Percentiles rank a stretch among this genome's conserved stretches.
Evolutionary conservation across 1,140 invertebrate species (phyloP).

Genomic region (Reticulitermes speratus): DNA sequence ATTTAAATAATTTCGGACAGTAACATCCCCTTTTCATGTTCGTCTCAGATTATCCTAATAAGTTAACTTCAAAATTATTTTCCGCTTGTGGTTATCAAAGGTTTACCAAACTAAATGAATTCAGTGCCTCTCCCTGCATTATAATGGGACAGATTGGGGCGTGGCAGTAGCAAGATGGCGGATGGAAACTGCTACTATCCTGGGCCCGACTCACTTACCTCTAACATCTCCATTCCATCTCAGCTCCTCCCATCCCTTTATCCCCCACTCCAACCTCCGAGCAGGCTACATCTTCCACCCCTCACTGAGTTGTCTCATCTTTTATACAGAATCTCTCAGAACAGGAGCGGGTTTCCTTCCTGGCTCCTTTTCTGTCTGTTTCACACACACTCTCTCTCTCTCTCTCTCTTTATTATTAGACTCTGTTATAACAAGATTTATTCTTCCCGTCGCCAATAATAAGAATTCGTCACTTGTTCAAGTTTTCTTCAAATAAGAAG

Average conservation of each 20-base stretch:
- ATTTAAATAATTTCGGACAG: no score
- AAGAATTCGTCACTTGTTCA: not conserved
- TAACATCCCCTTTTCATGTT: no score
- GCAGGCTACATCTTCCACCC: not conserved
- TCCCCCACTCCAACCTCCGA: not conserved
- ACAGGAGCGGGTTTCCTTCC: not conserved
- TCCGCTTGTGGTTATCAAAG: no score
- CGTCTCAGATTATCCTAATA: no score
- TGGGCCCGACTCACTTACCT: not conserved
- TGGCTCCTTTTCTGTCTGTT: not conserved
- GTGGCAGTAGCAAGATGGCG: not conserved
- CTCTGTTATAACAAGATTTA: slow-evolving; percentile 9
- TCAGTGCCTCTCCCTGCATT: no score
- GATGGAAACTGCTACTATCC: not conserved
- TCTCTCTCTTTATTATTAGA: not conserved
- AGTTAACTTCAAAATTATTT: no score
- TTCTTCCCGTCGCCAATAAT: slow-evolving; percentile 10
- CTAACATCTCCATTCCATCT: not conserved
- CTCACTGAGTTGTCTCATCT: not conserved
- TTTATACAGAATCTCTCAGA: not conserved
- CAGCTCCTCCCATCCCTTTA: slow-evolving; percentile 13
- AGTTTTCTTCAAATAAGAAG: not conserved
- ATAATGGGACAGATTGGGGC: not conserved
- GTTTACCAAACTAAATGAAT: no score
- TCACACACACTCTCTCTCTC: not conserved